Base-by-base conservation (phyloP, 2,797 vertebrate species). In the Xenentodon cancila region DNA sequence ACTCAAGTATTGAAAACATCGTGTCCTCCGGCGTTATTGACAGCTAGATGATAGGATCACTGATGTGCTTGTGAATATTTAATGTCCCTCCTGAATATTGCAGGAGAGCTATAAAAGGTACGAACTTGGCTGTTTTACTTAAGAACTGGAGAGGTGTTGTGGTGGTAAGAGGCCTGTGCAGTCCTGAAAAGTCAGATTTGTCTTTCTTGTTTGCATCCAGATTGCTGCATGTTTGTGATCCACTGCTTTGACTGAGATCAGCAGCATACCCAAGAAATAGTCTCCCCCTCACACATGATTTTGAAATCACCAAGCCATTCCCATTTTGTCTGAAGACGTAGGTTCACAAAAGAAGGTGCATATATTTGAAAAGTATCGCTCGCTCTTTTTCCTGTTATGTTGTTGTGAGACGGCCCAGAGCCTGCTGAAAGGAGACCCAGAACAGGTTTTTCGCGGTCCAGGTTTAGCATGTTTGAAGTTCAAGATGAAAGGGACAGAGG, bases 401-500 rank as follows among this genome's bases (percentile, higher is more conserved):
- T 30, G 32, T 9, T 32, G 32, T 9, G 32, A 7, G 32, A 6
- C 74, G 63, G 63, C 51, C 44, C 34, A 53, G 68, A 6, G 32
- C 32, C 32, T 32, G 32, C 32, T 37, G 68, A 68, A 25, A 53
- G 42, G 78, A 56, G 68, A 55, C 59, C 45, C 76, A 53, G 79
- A 72, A 56, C 75, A 73, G 75, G 61, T 80, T 82, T 58, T 71
- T 50, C 11, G 63, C 64, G 71, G 84, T 79, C 75, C 81, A 71
- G 82, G 71, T 82, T 86, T 75, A 67, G 71, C 75, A 70, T 49
- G 80, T 85, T 91, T 92, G 91, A 91, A 89, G 90, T 88, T 84
- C 59, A 72, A 91, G 86, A 92, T 91, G 83, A 91, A 92, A 91
- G 90, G 62, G 83, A 76, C 77, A 72, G 75, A 81, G 63, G 85